Evolutionary conservation across 2,797 vertebrate species (phyloP).

Genomic region (Channa striata): DNA sequence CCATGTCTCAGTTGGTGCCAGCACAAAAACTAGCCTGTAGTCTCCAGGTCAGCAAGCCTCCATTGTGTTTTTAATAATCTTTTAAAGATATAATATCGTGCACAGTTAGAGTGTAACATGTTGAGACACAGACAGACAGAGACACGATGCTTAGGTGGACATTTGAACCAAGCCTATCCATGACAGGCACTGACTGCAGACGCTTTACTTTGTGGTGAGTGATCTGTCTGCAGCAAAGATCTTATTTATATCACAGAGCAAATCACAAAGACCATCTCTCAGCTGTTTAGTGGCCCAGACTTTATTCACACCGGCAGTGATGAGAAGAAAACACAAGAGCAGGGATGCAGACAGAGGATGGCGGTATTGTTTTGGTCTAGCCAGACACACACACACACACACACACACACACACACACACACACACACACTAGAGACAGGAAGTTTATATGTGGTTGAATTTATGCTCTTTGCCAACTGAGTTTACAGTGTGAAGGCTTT

Average conservation of each 20-base stretch:
- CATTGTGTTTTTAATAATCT: no score
- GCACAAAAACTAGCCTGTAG: no score
- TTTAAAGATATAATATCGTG: no score
- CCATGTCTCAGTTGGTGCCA: no score
- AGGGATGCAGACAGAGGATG: not conserved
- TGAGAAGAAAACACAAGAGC: slow-evolving; percentile 17
- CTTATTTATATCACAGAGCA: slow-evolving; percentile 9
- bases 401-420: slow-evolving; percentile 1
- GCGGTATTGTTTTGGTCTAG: not conserved
- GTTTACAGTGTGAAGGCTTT: slow-evolving; percentile 18
- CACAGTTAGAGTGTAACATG: no score
- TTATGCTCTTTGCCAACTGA: slow-evolving; percentile 20
- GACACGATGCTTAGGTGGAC: no score
- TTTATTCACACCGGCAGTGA: slow-evolving; percentile 47
- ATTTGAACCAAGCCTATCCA: not conserved
- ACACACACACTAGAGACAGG: not conserved
- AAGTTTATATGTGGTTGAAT: slow-evolving; percentile 31
- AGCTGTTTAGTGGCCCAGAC: not conserved
- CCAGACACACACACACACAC: not conserved
- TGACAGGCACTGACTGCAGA: not conserved
- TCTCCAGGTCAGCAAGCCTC: no score
- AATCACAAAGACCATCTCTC: slow-evolving; percentile 9
- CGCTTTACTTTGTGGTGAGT: not conserved
- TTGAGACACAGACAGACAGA: not conserved
- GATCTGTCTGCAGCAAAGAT: slow-evolving; percentile 5